Conservation (phyloP, 2,113 vertebrate species). For the Gobius niger region DNA sequence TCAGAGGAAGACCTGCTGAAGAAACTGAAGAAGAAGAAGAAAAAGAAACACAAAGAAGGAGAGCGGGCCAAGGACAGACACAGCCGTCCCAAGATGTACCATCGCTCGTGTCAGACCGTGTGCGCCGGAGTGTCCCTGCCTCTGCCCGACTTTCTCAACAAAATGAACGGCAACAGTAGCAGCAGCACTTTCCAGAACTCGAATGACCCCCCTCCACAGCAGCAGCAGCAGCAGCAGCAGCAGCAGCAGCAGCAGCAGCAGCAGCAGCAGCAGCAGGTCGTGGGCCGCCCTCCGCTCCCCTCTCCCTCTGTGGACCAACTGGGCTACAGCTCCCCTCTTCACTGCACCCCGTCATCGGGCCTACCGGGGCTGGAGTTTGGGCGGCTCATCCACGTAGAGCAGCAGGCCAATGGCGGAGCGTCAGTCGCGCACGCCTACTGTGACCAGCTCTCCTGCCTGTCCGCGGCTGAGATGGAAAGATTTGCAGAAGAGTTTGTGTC, state of each 20-base stretch:
- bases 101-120: slow-evolving; percentile 69
- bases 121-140: slow-evolving; percentile 63
- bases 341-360: slow-evolving; percentile 36
- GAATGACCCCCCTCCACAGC: slow-evolving; percentile 9
- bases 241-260: slow-evolving; percentile 24
- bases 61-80: slow-evolving; percentile 65
- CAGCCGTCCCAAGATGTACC: slow-evolving; percentile 68
- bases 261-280: slow-evolving; percentile 49
- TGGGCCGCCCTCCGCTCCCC: slow-evolving; percentile 40
- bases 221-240: slow-evolving; percentile 38
- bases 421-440: slow-evolving; percentile 66
- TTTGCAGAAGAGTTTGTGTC: slow-evolving; percentile 86
- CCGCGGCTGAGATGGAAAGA: slow-evolving; percentile 65
- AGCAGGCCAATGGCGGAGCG: slow-evolving; percentile 71
- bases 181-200: slow-evolving; percentile 22
- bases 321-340: slow-evolving; percentile 58
- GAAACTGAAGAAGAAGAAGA: slow-evolving; percentile 75
- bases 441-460: slow-evolving; percentile 62
- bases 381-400: slow-evolving; percentile 66
- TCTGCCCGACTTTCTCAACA: slow-evolving; percentile 59
- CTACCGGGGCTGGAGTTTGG: slow-evolving; percentile 63
- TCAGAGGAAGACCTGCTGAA: slow-evolving; percentile 70
- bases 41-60: slow-evolving; percentile 76
- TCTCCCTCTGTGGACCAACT: slow-evolving; percentile 58
- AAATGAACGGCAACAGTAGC: slow-evolving; percentile 61